Percentiles rank a stretch among this genome's conserved stretches.
These are phyloP conservation scores for Netelia virgata DNA, from an alignment of 2,888 invertebrate species.

Conservation along the genomic window DNA sequence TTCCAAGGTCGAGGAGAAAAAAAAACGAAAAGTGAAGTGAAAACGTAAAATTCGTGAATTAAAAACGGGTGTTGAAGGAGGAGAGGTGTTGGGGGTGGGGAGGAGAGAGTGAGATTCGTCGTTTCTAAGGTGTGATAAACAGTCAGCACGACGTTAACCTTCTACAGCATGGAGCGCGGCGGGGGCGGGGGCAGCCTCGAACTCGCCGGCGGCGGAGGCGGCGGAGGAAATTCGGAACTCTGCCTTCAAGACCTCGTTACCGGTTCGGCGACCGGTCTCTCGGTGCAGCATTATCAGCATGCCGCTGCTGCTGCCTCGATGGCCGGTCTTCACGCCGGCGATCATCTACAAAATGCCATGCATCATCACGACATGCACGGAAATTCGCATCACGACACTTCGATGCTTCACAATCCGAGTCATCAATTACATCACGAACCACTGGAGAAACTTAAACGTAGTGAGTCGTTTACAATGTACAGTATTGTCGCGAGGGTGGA, in stretches of 20 bases:
- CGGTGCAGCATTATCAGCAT: conserved; percentile 85
- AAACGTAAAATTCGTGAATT: conserved; percentile 34
- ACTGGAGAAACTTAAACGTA: conserved; percentile 92
- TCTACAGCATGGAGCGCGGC: conserved; percentile 84
- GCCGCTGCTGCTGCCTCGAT: conserved; percentile 86
- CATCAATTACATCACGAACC: conserved; percentile 91
- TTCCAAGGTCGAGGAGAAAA: not conserved
- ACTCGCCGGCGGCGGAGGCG: conserved; percentile 79
- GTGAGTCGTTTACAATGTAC: conserved; percentile 86
- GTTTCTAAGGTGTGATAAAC: conserved; percentile 83
- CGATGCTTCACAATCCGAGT: conserved; percentile 88
- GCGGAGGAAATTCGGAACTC: conserved; percentile 87
- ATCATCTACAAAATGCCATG: conserved; percentile 84
- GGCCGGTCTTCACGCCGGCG: conserved; percentile 85
- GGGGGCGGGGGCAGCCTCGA: conserved; percentile 85
- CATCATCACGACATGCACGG: conserved; percentile 77
- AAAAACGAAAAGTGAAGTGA: conserved; percentile 34
- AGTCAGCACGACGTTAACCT: conserved; percentile 86
- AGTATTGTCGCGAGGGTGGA: not conserved
- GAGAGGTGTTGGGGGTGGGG: conserved; percentile 52
- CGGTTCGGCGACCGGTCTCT: conserved; percentile 86
- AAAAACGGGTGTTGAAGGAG: conserved; percentile 22
- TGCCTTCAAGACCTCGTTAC: conserved; percentile 91
- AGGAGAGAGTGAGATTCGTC: conserved; percentile 59
- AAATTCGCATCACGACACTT: conserved; percentile 85